Conservation (phyloP, 2,888 invertebrate genomes). For the Mimas tiliae region DNA sequence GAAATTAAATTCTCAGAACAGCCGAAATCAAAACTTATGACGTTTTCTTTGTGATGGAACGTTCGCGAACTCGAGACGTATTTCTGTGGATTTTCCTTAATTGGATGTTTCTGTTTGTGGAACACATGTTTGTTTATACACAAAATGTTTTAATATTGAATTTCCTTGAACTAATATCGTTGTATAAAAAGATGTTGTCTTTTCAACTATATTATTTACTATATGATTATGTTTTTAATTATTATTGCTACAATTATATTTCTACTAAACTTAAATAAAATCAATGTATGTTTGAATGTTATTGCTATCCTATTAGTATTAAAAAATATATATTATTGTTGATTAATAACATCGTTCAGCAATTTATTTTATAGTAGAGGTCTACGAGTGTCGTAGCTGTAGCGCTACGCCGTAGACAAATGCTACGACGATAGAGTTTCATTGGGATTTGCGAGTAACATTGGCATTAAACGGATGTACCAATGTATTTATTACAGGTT, state of each 20-base stretch:
- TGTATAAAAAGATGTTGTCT: not conserved
- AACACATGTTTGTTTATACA: not conserved
- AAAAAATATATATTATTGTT: too few relatives aligned
- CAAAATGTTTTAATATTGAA: not conserved
- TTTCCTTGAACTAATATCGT: not conserved
- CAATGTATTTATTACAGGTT: too few relatives aligned
- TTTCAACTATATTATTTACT: too few relatives aligned
- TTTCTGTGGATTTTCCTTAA: slow-evolving; percentile 4
- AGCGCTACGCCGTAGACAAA: slow-evolving; percentile 9
- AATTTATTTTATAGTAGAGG: not conserved
- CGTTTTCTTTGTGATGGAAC: slow-evolving; percentile 11
- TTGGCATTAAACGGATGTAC: not conserved
- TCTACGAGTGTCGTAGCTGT: slow-evolving; percentile 1
- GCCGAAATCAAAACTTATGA: slow-evolving; percentile 22
- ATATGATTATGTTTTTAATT: not conserved
- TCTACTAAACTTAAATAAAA: too few relatives aligned
- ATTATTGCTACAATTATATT: too few relatives aligned
- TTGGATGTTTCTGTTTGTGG: slow-evolving; percentile 8
- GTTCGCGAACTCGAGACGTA: not conserved
- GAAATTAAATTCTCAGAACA: slow-evolving; percentile 21
- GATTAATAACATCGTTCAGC: too few relatives aligned
- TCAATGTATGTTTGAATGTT: too few relatives aligned
- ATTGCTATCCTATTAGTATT: too few relatives aligned
- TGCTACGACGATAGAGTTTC: not conserved
- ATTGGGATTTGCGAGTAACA: not conserved